Evolutionary conservation across 2,888 invertebrate species (phyloP).

Genomic region (Saturnia japonica): DNA sequence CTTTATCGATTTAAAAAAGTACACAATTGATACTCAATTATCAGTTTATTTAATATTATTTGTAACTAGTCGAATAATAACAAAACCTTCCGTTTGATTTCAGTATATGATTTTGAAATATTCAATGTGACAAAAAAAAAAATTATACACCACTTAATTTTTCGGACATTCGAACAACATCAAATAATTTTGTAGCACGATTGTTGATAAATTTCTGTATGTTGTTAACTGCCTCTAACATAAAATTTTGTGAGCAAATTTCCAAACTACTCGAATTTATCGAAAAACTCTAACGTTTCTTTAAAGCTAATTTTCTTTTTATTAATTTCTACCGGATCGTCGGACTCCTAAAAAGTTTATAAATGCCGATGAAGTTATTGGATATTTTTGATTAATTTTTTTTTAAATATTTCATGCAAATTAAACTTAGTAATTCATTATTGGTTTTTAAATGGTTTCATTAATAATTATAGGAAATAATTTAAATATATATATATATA

Average conservation of each 20-base stretch:
- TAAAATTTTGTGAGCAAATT: background rate
- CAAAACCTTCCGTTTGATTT: background rate
- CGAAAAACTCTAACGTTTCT: background rate
- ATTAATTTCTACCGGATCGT: conserved; percentile 13
- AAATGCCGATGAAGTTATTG: background rate
- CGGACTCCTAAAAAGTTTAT: background rate
- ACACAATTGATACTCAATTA: too few species aligned
- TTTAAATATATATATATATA: too few species aligned
- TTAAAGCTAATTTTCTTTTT: background rate
- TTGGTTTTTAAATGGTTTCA: conserved; percentile 12
- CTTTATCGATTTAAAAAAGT: too few species aligned
- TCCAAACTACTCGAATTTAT: conserved; percentile 7
- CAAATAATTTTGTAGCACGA: background rate
- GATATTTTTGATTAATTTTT: conserved; percentile 15
- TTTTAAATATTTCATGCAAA: background rate
- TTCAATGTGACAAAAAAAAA: background rate
- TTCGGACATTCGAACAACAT: background rate
- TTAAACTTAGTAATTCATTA: background rate
- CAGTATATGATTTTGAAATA: background rate
- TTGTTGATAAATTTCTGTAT: background rate
- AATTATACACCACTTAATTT: background rate
- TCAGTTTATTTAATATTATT: too few species aligned
- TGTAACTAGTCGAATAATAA: background rate
- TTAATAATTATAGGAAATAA: too few species aligned
- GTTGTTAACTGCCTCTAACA: background rate